These are phyloP conservation scores for Acleris cristana DNA, from an alignment of 2,888 invertebrate species.

Conservation along the genomic window DNA sequence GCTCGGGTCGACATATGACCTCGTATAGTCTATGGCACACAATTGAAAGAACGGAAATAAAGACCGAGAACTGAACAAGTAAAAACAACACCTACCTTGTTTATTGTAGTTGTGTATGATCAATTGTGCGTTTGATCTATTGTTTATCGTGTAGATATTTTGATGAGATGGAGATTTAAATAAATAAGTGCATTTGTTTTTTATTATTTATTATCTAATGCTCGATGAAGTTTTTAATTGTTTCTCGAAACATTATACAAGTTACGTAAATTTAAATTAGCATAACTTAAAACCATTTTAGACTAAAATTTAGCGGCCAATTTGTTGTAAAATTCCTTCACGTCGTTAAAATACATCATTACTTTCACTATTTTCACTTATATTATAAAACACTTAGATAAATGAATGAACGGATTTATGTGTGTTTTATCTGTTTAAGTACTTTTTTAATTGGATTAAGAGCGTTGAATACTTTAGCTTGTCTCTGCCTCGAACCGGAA, in stretches of 20 bases:
- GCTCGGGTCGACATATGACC: constrained; percentile 47
- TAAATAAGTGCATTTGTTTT: background rate
- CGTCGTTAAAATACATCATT: constrained; percentile 20
- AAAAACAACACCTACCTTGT: constrained; percentile 22
- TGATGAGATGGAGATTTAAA: constrained; percentile 1
- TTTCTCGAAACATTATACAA: constrained; percentile 10
- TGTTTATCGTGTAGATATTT: constrained; percentile 7
- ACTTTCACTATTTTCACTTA: constrained; percentile 34
- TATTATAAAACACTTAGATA: constrained; percentile 17
- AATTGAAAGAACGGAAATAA: constrained; percentile 44
- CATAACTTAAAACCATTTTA: constrained; percentile 18
- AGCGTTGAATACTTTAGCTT: too few relatives aligned
- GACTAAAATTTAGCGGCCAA: constrained; percentile 17
- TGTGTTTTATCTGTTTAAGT: background rate
- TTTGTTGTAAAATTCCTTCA: constrained; percentile 32
- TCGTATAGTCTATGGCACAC: constrained; percentile 42
- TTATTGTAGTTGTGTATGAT: constrained; percentile 22
- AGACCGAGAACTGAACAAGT: constrained; percentile 17
- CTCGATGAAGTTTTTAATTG: background rate
- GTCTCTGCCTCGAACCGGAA: too few relatives aligned
- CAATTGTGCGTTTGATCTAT: constrained; percentile 32
- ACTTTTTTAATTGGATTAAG: background rate
- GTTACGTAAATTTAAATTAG: constrained; percentile 27
- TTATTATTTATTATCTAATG: too few relatives aligned
- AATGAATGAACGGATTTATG: background rate